These are phyloP conservation scores for Eupsilia transversa DNA, from an alignment of 2,888 invertebrate genomes.

Conservation along the genomic window DNA sequence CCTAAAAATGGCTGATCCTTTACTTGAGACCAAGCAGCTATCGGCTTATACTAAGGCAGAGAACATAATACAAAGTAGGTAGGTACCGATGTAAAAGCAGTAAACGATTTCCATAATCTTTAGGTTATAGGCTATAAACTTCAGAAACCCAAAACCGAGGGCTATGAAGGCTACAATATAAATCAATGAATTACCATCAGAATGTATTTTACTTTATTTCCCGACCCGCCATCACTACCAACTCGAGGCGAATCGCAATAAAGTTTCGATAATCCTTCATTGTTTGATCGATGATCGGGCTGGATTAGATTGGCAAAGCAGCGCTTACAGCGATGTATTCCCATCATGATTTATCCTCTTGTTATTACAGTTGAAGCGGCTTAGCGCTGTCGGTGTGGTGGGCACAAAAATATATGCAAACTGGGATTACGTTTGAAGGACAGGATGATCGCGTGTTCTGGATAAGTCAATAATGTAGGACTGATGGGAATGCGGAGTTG, in stretches of 20 bases:
- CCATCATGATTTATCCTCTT: constrained; percentile 62
- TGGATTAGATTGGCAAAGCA: constrained; percentile 63
- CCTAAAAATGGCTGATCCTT: too few species aligned
- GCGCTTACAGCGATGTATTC: constrained; percentile 60
- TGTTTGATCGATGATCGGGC: constrained; percentile 69
- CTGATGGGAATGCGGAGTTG: constrained; percentile 22
- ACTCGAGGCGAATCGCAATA: constrained; percentile 56
- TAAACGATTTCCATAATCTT: constrained; percentile 8
- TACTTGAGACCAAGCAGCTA: neutral
- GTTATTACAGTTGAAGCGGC: constrained; percentile 59
- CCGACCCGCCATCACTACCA: constrained; percentile 36
- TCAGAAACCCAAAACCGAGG: constrained; percentile 7
- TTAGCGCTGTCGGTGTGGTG: constrained; percentile 46
- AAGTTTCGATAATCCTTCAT: constrained; percentile 66
- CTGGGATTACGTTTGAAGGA: constrained; percentile 59
- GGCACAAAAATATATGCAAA: constrained; percentile 60
- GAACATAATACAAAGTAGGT: constrained; percentile 15
- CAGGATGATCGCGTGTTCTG: constrained; percentile 40
- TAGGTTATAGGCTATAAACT: constrained; percentile 22
- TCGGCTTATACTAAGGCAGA: neutral
- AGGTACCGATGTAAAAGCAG: constrained; percentile 14
- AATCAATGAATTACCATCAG: constrained; percentile 27
- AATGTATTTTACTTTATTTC: constrained; percentile 44
- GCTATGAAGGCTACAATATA: constrained; percentile 4
- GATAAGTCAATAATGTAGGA: constrained; percentile 41